phyloP scores from a whole-genome alignment of 2,888 invertebrate genomes.

The Branchinecta sandiegonensis region DNA sequence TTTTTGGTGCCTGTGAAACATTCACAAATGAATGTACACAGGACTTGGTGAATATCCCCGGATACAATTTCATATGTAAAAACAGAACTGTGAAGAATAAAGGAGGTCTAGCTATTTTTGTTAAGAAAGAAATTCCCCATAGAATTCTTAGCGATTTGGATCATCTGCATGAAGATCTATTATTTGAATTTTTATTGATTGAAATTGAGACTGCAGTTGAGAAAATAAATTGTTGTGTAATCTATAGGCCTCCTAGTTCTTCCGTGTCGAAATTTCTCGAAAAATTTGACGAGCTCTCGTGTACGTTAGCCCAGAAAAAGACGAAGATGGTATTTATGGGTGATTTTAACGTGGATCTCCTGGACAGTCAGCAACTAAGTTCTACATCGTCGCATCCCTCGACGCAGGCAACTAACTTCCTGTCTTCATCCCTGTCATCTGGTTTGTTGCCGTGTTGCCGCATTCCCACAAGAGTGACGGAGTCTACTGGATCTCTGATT shows the following conservation, averaged over 20 bases:
- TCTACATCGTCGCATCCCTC: not conserved
- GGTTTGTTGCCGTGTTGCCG: not conserved
- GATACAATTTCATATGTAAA: not conserved
- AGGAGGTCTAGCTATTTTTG: not conserved
- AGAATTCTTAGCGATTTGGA: not conserved
- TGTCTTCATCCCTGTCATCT: not conserved
- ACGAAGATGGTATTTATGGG: too few relatives aligned
- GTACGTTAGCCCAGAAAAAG: too few relatives aligned
- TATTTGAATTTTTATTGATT: conserved; percentile 6
- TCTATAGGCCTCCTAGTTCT: not conserved
- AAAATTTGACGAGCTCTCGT: too few relatives aligned
- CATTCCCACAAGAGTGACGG: not conserved
- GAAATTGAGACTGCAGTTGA: not conserved
- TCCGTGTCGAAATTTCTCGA: not conserved
- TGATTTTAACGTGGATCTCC: too few relatives aligned
- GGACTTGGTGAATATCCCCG: not conserved
- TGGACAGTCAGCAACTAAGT: too few relatives aligned
- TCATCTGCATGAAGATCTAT: not conserved
- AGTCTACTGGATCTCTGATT: not conserved
- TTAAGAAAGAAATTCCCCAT: not conserved
- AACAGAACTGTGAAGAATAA: not conserved
- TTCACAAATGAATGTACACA: not conserved
- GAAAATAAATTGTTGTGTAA: not conserved
- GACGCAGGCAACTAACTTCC: not conserved
- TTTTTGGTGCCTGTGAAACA: not conserved